Conservation (phyloP, 1,140 invertebrate species). For the Oedothorax gibbosus region DNA sequence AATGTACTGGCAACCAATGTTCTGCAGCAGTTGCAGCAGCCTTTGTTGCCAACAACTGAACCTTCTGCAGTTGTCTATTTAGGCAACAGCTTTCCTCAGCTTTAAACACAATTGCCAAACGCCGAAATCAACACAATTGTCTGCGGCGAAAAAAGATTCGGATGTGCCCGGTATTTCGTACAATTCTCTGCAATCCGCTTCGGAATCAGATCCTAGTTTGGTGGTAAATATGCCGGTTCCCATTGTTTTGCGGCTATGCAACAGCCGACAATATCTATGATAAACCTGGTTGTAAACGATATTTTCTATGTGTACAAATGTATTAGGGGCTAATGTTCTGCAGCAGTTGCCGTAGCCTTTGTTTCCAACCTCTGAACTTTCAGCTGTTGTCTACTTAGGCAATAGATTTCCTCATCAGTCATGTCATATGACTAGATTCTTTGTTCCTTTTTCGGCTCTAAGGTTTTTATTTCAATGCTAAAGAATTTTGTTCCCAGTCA, state of each 20-base stretch:
- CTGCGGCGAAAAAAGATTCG: neutral
- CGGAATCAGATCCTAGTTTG: neutral
- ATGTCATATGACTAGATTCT: too few species aligned
- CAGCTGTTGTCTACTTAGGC: constrained; percentile 5
- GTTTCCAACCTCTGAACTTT: constrained; percentile 2
- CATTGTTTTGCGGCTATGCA: neutral
- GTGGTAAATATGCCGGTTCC: neutral
- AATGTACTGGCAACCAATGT: neutral
- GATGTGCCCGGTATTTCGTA: neutral
- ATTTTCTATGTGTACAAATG: neutral
- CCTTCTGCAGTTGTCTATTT: constrained; percentile 3
- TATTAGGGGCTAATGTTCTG: neutral
- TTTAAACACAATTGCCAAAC: neutral
- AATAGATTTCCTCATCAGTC: neutral
- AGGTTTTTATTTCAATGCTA: too few species aligned
- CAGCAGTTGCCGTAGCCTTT: neutral
- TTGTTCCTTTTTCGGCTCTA: too few species aligned
- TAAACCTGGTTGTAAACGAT: too few species aligned
- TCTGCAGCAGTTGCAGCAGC: neutral
- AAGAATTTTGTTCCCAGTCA: too few species aligned
- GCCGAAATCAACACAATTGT: neutral
- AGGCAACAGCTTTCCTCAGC: neutral
- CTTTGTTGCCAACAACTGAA: constrained; percentile 1
- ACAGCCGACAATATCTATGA: too few species aligned
- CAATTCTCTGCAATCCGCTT: neutral